Evolutionary conservation across 2,888 invertebrate genomes (phyloP), one percentile per base, ranked within the genome.

Genomic region (Drosophila neonasuta): DNA sequence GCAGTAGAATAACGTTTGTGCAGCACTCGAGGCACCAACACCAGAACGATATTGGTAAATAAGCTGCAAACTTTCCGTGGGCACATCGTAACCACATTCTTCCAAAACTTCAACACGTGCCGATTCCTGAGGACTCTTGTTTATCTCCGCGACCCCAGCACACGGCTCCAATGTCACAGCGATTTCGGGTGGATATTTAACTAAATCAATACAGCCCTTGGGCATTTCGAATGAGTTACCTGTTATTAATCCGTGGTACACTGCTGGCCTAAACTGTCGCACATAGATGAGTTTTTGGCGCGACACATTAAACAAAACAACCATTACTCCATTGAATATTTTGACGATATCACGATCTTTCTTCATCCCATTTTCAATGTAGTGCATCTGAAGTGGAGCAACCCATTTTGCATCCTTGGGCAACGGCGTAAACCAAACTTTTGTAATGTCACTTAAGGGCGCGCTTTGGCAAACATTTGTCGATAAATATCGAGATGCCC

Each of bases 71-170:
- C 56, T 49, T 2, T 68, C 52, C 2, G 11, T 5, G 7, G 70
- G 60, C 9, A 85, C 71, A 15, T 81, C 39, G 17, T 86, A 83
- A 9, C 85, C 99, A 90, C 97, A 97, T 89, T 99, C 99, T 90
- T 99, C 99, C 2, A 95, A 88, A 1, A 91, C 93, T 90, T 99
- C 99, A 77, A 96, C 96, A 60, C 92, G 92, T 0, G 97, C 97
- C 57, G 97, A 97, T 87, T 97, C 94, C 51, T 91, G 92, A 36
- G 95, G 88, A 3, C 95, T 91, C 76, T 93, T 93, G 7, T 94
- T 89, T 90, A 98, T 98, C 89, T 98, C 98, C 2, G 97, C 93
- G 69, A 98, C 95, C 1, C 99, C 99, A 3, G 98, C 98, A 92
- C 99, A 99, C 70, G 98, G 92, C 91, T 99, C 99, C 32, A 97